phyloP scores from a whole-genome alignment of 2,888 invertebrate genomes.

The Megalurothrips usitatus region DNA sequence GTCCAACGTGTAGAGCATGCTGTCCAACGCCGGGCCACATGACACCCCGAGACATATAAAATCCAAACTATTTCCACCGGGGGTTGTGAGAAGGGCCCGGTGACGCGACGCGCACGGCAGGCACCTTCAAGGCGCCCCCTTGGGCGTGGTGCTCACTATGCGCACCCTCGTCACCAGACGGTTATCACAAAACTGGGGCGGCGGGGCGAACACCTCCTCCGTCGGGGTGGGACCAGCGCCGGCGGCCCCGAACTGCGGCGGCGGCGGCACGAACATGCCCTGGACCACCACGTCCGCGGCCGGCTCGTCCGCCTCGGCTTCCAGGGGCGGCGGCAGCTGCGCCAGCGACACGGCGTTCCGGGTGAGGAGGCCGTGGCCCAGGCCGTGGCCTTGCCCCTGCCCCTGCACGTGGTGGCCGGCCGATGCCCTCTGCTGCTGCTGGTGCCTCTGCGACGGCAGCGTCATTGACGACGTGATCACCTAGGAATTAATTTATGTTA shows the following conservation, averaged over 20 bases:
- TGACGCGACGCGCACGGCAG: too few species aligned
- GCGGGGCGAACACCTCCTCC: conserved; percentile 67
- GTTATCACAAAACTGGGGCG: conserved; percentile 84
- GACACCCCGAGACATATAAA: too few species aligned
- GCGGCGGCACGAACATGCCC: conserved; percentile 55
- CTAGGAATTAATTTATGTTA: not conserved
- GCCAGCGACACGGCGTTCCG: conserved; percentile 70
- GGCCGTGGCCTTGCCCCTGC: too few species aligned
- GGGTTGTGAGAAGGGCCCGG: too few species aligned
- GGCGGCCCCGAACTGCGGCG: conserved; percentile 55
- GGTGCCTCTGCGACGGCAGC: not conserved
- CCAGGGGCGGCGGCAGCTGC: conserved; percentile 74
- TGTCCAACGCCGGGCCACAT: too few species aligned
- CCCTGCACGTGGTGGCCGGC: conserved; percentile 38
- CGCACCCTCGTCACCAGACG: conserved; percentile 60
- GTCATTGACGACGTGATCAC: not conserved
- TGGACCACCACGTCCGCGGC: conserved; percentile 48
- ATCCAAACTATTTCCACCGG: too few species aligned
- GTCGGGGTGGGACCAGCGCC: conserved; percentile 45
- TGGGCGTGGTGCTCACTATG: conserved; percentile 79
- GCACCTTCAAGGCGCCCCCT: conserved; percentile 42
- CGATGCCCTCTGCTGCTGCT: conserved; percentile 32
- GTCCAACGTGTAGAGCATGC: too few species aligned
- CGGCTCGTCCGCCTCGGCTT: conserved; percentile 59
- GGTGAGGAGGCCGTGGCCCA: conserved; percentile 46